A percentile compares a stretch with the other conserved stretches of the same genome.
Conservation (phyloP, 2,888 invertebrate species). For the Eupeodes luniger region DNA sequence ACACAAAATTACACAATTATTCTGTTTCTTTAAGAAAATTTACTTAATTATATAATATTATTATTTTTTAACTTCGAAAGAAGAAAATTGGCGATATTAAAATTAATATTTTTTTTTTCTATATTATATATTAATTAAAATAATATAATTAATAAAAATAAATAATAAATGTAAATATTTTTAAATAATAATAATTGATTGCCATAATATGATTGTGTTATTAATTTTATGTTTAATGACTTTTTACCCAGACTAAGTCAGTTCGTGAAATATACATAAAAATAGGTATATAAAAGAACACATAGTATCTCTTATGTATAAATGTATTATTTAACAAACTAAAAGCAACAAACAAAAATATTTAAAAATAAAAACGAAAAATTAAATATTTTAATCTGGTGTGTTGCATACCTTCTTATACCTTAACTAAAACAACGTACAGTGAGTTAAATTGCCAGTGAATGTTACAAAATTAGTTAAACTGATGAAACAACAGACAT, state of each 20-base stretch:
- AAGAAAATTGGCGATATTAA: slow-evolving; percentile 73
- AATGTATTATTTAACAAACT: slow-evolving; percentile 71
- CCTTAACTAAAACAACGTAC: slow-evolving; percentile 68
- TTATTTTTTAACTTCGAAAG: slow-evolving; percentile 49
- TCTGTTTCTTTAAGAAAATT: slow-evolving; percentile 70
- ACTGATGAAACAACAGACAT: slow-evolving; percentile 62
- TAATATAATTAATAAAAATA: background rate
- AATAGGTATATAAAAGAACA: slow-evolving; percentile 21
- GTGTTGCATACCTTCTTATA: slow-evolving; percentile 80
- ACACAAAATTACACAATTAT: slow-evolving; percentile 10
- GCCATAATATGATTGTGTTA: slow-evolving; percentile 76
- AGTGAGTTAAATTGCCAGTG: slow-evolving; percentile 75
- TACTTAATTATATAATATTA: slow-evolving; percentile 57
- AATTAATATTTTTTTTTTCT: slow-evolving; percentile 46
- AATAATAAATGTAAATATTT: slow-evolving; percentile 67
- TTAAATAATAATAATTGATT: slow-evolving; percentile 71
- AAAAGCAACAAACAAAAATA: slow-evolving; percentile 55
- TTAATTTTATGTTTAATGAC: slow-evolving; percentile 74
- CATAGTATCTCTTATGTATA: slow-evolving; percentile 68
- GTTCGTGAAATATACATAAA: slow-evolving; percentile 61
- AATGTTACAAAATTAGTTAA: slow-evolving; percentile 70
- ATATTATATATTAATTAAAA: slow-evolving; percentile 18
- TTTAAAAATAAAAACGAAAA: slow-evolving; percentile 32
- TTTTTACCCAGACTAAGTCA: slow-evolving; percentile 66
- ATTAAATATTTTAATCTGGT: slow-evolving; percentile 76